Evolutionary conservation across 2,113 vertebrate genomes (phyloP).

Genomic region (Campylorhamphus procurvoides): DNA sequence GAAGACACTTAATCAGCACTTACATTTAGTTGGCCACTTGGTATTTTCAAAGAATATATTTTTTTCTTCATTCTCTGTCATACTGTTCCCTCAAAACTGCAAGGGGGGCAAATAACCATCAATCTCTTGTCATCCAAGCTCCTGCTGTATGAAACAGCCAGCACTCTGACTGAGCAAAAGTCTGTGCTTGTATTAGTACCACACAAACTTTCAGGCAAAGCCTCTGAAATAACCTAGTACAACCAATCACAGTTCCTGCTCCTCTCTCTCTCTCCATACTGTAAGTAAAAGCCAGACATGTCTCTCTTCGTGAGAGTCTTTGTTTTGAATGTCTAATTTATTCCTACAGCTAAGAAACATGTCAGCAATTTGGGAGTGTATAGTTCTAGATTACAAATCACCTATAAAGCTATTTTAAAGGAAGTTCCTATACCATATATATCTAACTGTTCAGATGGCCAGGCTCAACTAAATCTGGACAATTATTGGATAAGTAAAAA

Average conservation of each 20-base stretch:
- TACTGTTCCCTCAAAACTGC: background rate
- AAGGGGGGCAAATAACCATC: background rate
- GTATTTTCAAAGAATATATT: background rate
- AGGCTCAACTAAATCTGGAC: background rate
- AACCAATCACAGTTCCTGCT: background rate
- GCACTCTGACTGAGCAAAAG: too few relatives aligned
- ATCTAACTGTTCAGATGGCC: background rate
- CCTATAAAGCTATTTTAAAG: background rate
- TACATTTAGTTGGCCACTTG: background rate
- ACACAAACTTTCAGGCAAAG: background rate
- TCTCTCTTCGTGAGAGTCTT: background rate
- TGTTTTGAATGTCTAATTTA: background rate
- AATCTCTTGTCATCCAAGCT: background rate
- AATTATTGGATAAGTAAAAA: background rate
- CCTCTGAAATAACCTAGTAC: background rate
- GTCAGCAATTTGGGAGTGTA: rapidly evolving
- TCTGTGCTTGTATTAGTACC: background rate
- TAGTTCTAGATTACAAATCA: background rate
- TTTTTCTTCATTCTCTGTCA: background rate
- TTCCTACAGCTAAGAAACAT: background rate
- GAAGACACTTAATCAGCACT: background rate
- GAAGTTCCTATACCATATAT: background rate
- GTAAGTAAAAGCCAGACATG: background rate
- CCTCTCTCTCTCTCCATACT: background rate
- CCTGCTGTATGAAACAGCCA: background rate